Conservation (phyloP, 2,888 invertebrate genomes). For the Erebia ligea region DNA sequence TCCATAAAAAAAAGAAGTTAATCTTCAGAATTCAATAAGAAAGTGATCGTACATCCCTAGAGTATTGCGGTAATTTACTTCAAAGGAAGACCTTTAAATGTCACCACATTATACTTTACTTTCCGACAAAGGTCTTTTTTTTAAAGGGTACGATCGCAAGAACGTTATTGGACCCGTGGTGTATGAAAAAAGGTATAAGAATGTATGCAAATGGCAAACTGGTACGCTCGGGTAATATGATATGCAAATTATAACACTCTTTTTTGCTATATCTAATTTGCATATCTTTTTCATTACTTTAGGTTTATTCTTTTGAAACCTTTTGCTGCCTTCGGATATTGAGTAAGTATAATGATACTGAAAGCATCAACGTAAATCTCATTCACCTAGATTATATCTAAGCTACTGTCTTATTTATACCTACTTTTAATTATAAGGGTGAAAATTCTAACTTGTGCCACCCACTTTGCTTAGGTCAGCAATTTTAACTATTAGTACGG, state of each 20-base stretch:
- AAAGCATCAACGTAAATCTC: background rate
- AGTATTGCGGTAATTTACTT: background rate
- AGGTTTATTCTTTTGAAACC: constrained; percentile 10
- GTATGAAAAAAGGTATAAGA: constrained; percentile 33
- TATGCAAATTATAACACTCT: constrained; percentile 38
- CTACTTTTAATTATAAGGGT: too few relatives aligned
- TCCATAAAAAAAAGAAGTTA: too few relatives aligned
- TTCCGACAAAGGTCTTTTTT: constrained; percentile 20
- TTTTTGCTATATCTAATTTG: constrained; percentile 32
- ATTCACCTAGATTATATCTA: too few relatives aligned
- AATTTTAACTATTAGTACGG: too few relatives aligned
- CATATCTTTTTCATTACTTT: constrained; percentile 29
- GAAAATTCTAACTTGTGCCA: too few relatives aligned
- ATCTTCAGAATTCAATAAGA: background rate
- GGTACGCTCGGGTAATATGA: constrained; percentile 28
- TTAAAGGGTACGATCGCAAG: constrained; percentile 25
- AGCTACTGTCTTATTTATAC: too few relatives aligned
- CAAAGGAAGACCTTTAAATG: constrained; percentile 25
- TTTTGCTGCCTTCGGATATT: constrained; percentile 13
- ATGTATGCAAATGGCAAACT: constrained; percentile 36
- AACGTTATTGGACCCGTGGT: constrained; percentile 20
- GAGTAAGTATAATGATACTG: background rate
- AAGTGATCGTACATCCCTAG: background rate
- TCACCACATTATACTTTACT: constrained; percentile 26
- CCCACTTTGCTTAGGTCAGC: too few relatives aligned